Evolutionary conservation across 2,113 vertebrate species (phyloP).

Genomic region (Brachionichthys hirsutus): DNA sequence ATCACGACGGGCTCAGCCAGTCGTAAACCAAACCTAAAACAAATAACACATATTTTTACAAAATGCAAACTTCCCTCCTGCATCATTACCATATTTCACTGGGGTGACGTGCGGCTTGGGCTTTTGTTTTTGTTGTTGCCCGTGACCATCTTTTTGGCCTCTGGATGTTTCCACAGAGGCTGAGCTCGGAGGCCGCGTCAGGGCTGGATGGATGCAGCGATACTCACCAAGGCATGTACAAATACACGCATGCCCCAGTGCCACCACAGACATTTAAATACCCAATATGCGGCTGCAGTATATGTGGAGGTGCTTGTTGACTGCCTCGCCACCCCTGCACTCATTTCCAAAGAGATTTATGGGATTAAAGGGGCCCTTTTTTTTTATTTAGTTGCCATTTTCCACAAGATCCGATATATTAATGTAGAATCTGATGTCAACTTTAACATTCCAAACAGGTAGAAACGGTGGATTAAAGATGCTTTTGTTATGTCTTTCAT

Average conservation of each 20-base stretch:
- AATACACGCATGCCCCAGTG: conserved; percentile 37
- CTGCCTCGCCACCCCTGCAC: conserved; percentile 24
- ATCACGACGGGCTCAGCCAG: conserved; percentile 39
- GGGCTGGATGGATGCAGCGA: conserved; percentile 34
- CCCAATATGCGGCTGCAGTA: conserved; percentile 37
- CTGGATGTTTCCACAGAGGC: conserved; percentile 41
- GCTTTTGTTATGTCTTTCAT: too few species aligned
- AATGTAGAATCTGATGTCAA: background rate
- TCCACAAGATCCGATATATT: background rate
- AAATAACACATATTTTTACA: conserved; percentile 77
- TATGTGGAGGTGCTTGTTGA: conserved; percentile 20
- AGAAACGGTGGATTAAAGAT: too few species aligned
- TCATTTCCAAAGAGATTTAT: conserved; percentile 27
- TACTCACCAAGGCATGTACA: conserved; percentile 34
- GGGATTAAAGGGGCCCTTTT: conserved; percentile 24
- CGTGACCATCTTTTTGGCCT: conserved; percentile 52
- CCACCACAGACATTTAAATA: conserved; percentile 44
- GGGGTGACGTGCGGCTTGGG: conserved; percentile 59
- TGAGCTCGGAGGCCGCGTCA: conserved; percentile 42
- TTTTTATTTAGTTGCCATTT: conserved; percentile 15
- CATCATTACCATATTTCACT: conserved; percentile 74
- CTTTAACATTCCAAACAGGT: too few species aligned
- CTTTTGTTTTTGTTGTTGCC: conserved; percentile 66
- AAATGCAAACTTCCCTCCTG: conserved; percentile 74
- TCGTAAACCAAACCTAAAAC: conserved; percentile 64